Evolutionary conservation across 2,113 vertebrate species (phyloP), one percentile per base, ranked within the genome.

Genomic region (Ciconia stormi): DNA sequence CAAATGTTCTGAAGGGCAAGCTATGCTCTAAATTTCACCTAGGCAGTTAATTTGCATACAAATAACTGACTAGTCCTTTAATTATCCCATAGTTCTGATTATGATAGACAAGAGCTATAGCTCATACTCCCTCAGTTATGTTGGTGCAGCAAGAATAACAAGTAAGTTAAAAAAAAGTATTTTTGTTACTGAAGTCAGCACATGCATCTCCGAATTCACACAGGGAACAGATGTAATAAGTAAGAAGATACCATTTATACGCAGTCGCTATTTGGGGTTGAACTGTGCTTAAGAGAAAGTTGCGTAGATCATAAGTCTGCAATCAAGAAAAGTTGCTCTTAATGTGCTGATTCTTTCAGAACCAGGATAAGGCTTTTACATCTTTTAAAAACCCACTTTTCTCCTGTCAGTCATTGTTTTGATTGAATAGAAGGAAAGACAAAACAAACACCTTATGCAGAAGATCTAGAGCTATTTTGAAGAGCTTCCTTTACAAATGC

Each of bases 111-210:
- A 90, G 84, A 92, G 53, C 56, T 82, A 6, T 72, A 95, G 93
- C 74, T 97, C 71, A 73, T 53, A 44, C 40, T 93, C 49, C n/a
- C 58, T 95, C 70, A 52, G 89, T 86, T 93, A 62, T 52, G n/a
- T 62, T 90, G 71, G 55, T 86, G 55, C 25, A 82, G 82, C 71
- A 96, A 93, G 94, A 97, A 96, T 96, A 94, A 92, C 87, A 95
- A 95, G 53, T 55, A 95, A 89, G 62, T 76, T 52, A 1, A 73
- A 97, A 92, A 90, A 94, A 88, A 95, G 58, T 90, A 25, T 74
- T 95, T 95, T 95, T 96, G 55, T 97, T 97, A n/a, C 74, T 95
- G 91, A 88, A 96, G 96, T 95, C 97, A 96, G 71, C 87, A 46
- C 74, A 88, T 3, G 20, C 93, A 83, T 96, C 87, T 97, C 95